These are phyloP conservation scores for Megathymus violae DNA, from an alignment of 1,140 invertebrate genomes.

Conservation along the genomic window DNA sequence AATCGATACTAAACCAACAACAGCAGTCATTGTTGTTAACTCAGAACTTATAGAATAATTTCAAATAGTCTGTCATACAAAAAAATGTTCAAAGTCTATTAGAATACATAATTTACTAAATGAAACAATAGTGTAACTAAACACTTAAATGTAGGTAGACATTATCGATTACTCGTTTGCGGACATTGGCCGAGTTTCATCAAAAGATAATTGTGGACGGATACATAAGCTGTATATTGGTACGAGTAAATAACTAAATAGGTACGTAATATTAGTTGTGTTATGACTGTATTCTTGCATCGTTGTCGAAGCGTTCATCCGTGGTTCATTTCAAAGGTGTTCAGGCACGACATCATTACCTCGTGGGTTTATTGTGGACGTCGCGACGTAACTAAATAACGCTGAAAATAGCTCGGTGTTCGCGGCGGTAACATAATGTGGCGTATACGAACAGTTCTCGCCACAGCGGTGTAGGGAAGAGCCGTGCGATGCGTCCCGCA, in stretches of 20 bases:
- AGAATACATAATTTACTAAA: too few species aligned
- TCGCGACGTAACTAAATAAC: slow-evolving; percentile 20
- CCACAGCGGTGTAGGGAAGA: slow-evolving; percentile 35
- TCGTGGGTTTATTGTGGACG: slow-evolving; percentile 8
- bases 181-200: background rate
- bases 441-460: slow-evolving; percentile 39
- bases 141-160: too few species aligned
- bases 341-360: background rate
- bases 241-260: too few species aligned
- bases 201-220: background rate
- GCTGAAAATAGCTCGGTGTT: slow-evolving; percentile 45
- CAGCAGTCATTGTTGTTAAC: too few species aligned
- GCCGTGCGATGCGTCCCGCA: slow-evolving; percentile 49
- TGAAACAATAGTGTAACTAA: too few species aligned
- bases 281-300: background rate
- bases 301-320: background rate
- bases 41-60: too few species aligned
- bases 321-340: slow-evolving; percentile 12
- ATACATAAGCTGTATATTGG: slow-evolving; percentile 1
- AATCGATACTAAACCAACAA: too few species aligned
- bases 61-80: too few species aligned
- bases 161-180: too few species aligned
- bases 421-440: slow-evolving; percentile 10
- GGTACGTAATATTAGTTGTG: too few species aligned
- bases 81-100: too few species aligned